phyloP scores from a whole-genome alignment of 2,113 vertebrate species.

The Pionites leucogaster region DNA sequence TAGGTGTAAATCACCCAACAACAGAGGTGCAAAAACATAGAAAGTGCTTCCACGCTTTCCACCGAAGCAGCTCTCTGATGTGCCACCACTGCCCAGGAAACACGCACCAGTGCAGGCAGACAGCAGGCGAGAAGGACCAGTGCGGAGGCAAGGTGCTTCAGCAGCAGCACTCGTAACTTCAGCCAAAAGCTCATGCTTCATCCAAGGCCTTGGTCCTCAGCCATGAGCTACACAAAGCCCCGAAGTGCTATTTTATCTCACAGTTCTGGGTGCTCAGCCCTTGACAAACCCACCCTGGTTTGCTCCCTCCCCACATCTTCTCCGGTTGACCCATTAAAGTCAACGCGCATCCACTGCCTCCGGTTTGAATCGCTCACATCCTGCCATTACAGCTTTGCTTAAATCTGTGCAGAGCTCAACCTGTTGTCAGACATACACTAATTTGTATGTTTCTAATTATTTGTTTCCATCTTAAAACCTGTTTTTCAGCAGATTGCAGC shows the following conservation, averaged over 20 bases:
- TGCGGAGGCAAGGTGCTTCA: accelerated
- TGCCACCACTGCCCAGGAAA: background rate
- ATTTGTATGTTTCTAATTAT: slow-evolving; percentile 61
- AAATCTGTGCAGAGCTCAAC: slow-evolving; percentile 6
- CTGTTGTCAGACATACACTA: slow-evolving; percentile 59
- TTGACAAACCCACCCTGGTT: background rate
- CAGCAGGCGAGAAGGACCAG: background rate
- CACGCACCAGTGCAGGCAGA: background rate
- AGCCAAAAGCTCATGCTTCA: background rate
- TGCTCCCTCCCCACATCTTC: background rate
- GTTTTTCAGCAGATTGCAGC: slow-evolving; percentile 55
- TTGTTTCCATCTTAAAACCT: slow-evolving; percentile 67
- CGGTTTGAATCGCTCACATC: background rate
- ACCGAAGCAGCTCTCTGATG: accelerated
- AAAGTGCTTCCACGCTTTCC: background rate
- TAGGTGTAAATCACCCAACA: background rate
- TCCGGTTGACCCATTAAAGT: background rate
- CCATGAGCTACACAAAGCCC: background rate
- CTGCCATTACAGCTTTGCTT: slow-evolving; percentile 40
- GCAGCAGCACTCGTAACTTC: background rate
- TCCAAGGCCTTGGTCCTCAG: accelerated
- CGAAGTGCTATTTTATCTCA: background rate
- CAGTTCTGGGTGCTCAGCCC: background rate
- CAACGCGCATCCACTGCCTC: background rate
- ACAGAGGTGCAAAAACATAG: background rate